These are phyloP conservation scores for Geodia barretti DNA, from an alignment of 37 sponge, comb jelly and placozoan species.

Conservation along the genomic window DNA sequence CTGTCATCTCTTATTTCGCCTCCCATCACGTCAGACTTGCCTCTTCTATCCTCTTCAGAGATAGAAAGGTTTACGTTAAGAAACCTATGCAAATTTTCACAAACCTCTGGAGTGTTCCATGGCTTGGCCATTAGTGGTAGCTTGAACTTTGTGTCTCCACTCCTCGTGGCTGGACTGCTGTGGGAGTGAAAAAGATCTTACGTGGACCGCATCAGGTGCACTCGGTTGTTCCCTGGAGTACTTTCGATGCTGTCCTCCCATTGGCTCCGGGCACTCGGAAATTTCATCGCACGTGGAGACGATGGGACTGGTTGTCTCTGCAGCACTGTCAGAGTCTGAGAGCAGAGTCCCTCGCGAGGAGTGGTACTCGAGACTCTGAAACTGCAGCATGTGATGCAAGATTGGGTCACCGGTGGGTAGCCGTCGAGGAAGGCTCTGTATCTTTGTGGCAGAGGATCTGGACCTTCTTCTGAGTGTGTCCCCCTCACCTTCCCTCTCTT, in stretches of 20 bases:
- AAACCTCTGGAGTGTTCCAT: no score
- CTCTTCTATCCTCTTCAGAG: no score
- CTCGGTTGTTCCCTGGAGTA: background rate
- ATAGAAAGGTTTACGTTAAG: no score
- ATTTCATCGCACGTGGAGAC: background rate
- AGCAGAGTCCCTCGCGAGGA: background rate
- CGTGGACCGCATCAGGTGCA: background rate
- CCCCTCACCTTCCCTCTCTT: background rate
- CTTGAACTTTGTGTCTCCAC: no score
- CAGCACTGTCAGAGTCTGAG: background rate
- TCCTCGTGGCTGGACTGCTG: no score
- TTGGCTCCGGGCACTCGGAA: background rate
- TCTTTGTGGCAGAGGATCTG: background rate
- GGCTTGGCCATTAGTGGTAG: no score
- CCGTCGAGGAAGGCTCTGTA: conserved; percentile 3
- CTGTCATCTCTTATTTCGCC: no score
- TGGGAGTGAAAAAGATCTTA: background rate
- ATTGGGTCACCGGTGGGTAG: conserved; percentile 5
- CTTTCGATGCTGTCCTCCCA: background rate
- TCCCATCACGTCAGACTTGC: no score
- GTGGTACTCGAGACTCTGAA: background rate
- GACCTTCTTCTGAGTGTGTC: background rate
- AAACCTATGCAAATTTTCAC: no score
- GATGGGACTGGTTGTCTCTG: background rate
- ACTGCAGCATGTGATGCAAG: background rate